Conservation (phyloP, 2,113 vertebrate genomes). For the Blennius ocellaris region DNA sequence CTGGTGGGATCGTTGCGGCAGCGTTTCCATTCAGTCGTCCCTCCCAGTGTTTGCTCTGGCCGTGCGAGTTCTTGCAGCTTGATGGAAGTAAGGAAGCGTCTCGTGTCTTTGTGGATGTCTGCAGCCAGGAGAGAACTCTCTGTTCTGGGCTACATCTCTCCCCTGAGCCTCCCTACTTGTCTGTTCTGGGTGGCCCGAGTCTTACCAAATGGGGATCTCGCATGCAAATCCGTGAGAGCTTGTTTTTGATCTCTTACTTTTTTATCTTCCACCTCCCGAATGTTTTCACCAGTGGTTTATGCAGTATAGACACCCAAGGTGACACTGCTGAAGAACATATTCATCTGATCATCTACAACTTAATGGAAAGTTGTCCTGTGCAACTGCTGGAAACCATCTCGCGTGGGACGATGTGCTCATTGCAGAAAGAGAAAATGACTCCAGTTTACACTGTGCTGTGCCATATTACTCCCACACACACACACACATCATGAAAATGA, state of each 20-base stretch:
- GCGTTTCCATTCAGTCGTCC: conserved; percentile 58
- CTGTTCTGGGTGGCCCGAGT: conserved; percentile 56
- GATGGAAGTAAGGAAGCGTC: conserved; percentile 57
- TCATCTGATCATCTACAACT: conserved; percentile 23
- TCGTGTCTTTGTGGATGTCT: conserved; percentile 17
- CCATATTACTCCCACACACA: conserved; percentile 31
- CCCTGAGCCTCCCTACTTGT: background rate
- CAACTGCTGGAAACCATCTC: conserved; percentile 25
- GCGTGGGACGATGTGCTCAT: conserved; percentile 30
- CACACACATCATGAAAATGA: conserved; percentile 35
- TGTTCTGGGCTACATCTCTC: conserved; percentile 13
- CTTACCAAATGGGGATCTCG: conserved; percentile 26
- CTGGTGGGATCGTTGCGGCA: conserved; percentile 51
- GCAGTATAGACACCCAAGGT: conserved; percentile 5
- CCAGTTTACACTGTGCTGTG: conserved; percentile 25
- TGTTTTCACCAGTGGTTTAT: conserved; percentile 1
- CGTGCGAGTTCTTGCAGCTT: conserved; percentile 29
- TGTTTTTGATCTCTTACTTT: conserved; percentile 32
- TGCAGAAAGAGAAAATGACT: conserved; percentile 30
- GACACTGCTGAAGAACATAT: conserved; percentile 14
- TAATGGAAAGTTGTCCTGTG: conserved; percentile 23
- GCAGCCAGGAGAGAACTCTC: conserved; percentile 37
- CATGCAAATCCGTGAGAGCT: conserved; percentile 7
- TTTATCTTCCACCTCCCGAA: background rate
- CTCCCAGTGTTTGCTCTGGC: conserved; percentile 67